Percentiles rank a stretch among this genome's conserved stretches.
phyloP scores from a whole-genome alignment of 1,140 invertebrate genomes.

The Macrosteles quadrilineatus region DNA sequence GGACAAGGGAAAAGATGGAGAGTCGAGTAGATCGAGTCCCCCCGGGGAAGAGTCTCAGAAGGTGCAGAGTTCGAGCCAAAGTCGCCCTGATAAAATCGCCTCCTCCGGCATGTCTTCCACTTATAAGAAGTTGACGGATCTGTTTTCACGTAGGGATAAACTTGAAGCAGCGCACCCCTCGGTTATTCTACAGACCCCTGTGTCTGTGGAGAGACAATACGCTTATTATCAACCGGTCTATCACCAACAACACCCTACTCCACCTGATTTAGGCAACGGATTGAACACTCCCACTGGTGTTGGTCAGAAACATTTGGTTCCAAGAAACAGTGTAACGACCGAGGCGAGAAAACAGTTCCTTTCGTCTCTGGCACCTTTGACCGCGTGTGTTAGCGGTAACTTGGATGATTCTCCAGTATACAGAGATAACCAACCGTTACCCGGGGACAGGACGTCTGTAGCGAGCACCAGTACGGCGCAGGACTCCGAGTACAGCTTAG shows the following conservation, averaged over 20 bases:
- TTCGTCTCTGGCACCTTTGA: slow-evolving; percentile 70
- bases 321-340: slow-evolving; percentile 44
- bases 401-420: slow-evolving; percentile 28
- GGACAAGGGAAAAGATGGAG: slow-evolving; percentile 33
- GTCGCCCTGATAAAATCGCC: slow-evolving; percentile 38
- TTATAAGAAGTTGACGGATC: slow-evolving; percentile 67
- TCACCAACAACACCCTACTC: slow-evolving; percentile 38
- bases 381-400: slow-evolving; percentile 62
- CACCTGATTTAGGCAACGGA: slow-evolving; percentile 61
- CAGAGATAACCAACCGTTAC: slow-evolving; percentile 20
- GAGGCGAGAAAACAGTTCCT: slow-evolving; percentile 70
- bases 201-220: slow-evolving; percentile 40
- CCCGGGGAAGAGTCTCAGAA: slow-evolving; percentile 53
- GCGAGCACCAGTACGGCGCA: slow-evolving; percentile 44
- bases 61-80: not conserved
- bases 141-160: slow-evolving; percentile 57
- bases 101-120: slow-evolving; percentile 55
- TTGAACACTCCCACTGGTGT: slow-evolving; percentile 38
- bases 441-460: slow-evolving; percentile 54
- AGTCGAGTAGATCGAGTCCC: slow-evolving; percentile 50
- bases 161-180: slow-evolving; percentile 39
- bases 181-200: slow-evolving; percentile 33
- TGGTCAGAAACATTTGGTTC: slow-evolving; percentile 32
- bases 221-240: slow-evolving; percentile 41
- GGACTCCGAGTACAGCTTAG: slow-evolving; percentile 61